phyloP scores from a whole-genome alignment of 2,888 invertebrate genomes.

The Erebia ligea region DNA sequence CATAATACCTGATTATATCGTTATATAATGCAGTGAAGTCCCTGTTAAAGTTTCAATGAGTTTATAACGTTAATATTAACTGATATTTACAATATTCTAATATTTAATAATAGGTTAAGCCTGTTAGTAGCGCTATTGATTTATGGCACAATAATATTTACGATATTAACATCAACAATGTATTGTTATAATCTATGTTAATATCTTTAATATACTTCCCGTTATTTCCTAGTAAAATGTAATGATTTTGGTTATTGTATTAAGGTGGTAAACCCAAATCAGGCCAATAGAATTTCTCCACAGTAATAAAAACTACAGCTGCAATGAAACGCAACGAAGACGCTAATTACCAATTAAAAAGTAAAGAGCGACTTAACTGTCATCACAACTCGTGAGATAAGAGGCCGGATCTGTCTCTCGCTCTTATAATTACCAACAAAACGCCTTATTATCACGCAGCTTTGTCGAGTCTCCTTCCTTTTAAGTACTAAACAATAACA shows the following conservation, averaged over 20 bases:
- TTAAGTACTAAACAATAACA: conserved; percentile 70
- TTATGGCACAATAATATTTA: not conserved
- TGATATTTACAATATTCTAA: not conserved
- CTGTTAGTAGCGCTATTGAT: not conserved
- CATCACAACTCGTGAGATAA: conserved; percentile 70
- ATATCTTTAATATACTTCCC: conserved; percentile 10
- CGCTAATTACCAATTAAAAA: conserved; percentile 48
- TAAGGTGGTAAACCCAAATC: not conserved
- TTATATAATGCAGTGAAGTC: not conserved
- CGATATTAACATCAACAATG: not conserved
- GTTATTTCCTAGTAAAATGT: not conserved
- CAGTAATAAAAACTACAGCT: conserved; percentile 15
- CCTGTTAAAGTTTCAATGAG: not conserved
- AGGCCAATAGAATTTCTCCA: conserved; percentile 11
- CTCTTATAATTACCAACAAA: conserved; percentile 78
- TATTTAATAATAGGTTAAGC: not conserved
- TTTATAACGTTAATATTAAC: not conserved
- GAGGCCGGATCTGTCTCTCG: conserved; percentile 41
- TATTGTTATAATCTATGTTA: not conserved
- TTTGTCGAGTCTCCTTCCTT: conserved; percentile 67
- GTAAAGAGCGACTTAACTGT: conserved; percentile 60
- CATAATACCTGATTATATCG: not conserved
- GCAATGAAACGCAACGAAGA: conserved; percentile 14
- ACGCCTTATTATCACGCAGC: conserved; percentile 71
- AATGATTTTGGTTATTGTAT: not conserved